phyloP scores from a whole-genome alignment of 1,140 invertebrate genomes.

The Calycopis cecrops region DNA sequence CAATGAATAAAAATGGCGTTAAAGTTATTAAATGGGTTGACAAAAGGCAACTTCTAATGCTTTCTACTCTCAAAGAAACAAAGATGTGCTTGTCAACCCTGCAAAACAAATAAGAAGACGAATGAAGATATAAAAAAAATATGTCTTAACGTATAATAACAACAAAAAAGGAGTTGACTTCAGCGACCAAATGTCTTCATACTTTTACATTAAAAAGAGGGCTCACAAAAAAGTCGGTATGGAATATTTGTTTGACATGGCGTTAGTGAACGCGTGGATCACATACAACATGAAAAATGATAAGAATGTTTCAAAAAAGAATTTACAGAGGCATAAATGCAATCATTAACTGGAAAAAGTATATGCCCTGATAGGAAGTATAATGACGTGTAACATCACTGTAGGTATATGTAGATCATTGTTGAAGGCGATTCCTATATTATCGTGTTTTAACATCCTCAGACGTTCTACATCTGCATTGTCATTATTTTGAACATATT shows the following conservation, averaged over 20 bases:
- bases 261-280: slow-evolving; percentile 23
- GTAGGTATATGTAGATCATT: slow-evolving; percentile 19
- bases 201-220: slow-evolving; percentile 24
- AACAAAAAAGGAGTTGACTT: slow-evolving; percentile 26
- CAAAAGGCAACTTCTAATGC: slow-evolving; percentile 18
- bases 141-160: slow-evolving; percentile 26
- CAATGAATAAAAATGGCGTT: slow-evolving; percentile 17
- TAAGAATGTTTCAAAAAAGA: slow-evolving; percentile 26
- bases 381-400: slow-evolving; percentile 22
- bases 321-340: slow-evolving; percentile 21
- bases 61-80: slow-evolving; percentile 17
- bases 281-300: slow-evolving; percentile 22
- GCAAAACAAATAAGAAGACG: slow-evolving; percentile 15
- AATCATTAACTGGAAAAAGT: slow-evolving; percentile 21
- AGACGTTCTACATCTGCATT: slow-evolving; percentile 24
- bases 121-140: slow-evolving; percentile 23
- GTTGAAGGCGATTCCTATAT: slow-evolving; percentile 23
- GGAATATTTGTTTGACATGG: slow-evolving; percentile 24
- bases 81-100: slow-evolving; percentile 8
- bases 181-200: slow-evolving; percentile 30
- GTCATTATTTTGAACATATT: slow-evolving; percentile 14
- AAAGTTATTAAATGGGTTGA: slow-evolving; percentile 23
- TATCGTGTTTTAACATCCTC: slow-evolving; percentile 18
- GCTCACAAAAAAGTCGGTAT: slow-evolving; percentile 22
- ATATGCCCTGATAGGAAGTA: slow-evolving; percentile 13